Evolutionary conservation across 2,113 vertebrate genomes (phyloP).

Genomic region (Chaetura pelagica): DNA sequence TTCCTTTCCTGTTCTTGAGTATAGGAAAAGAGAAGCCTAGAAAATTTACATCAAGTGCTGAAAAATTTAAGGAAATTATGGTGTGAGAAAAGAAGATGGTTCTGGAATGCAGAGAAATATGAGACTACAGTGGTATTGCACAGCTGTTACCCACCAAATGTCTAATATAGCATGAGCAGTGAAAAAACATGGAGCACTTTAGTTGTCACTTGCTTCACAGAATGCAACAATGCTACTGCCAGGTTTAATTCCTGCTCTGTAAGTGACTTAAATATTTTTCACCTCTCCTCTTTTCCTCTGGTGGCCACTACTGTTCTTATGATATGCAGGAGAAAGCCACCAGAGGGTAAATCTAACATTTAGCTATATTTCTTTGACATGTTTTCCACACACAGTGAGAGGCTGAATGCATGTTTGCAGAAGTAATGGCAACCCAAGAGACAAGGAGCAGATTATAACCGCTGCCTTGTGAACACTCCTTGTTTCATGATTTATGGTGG

Average conservation of each 20-base stretch:
- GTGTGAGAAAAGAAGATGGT: neutral
- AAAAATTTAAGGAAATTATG: neutral
- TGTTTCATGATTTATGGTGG: neutral
- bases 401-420: neutral
- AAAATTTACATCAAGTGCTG: neutral
- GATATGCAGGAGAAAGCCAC: neutral
- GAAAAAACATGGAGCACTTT: neutral
- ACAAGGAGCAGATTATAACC: neutral
- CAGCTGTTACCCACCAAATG: neutral
- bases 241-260: neutral
- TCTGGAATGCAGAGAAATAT: neutral
- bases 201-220: neutral
- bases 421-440: conserved; percentile 8
- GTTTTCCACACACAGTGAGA: neutral
- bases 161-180: neutral
- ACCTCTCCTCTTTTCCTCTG: neutral
- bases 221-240: neutral
- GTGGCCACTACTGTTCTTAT: neutral
- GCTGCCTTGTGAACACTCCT: neutral
- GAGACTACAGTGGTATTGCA: neutral
- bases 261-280: conserved; percentile 11
- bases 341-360: neutral
- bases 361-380: neutral
- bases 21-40: neutral
- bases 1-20: neutral